A percentile compares a stretch with the other conserved stretches of the same genome.
Evolutionary conservation across 92 coral and sea anemone species (phyloP).

Genomic region (Metridium senile): DNA sequence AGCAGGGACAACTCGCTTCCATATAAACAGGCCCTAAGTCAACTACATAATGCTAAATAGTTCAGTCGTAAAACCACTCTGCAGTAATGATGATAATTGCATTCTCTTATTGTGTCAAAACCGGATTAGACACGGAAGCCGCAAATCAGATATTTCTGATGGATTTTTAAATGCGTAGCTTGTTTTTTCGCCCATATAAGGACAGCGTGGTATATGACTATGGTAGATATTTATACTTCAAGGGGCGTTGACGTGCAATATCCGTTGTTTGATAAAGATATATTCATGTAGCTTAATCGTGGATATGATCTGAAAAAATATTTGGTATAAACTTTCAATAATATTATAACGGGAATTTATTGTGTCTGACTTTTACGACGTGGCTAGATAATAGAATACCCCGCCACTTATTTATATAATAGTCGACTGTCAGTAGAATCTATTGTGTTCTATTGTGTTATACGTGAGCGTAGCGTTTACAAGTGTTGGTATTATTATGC

Average conservation of each 20-base stretch:
- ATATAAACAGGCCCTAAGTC: not conserved
- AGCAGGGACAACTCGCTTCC: no score
- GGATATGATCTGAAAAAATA: not conserved
- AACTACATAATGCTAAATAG: not conserved
- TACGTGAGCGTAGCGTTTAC: no score
- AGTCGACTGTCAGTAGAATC: no score
- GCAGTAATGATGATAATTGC: no score
- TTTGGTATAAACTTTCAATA: no score
- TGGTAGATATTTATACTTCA: not conserved
- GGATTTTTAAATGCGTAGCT: not conserved
- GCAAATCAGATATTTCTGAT: not conserved
- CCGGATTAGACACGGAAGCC: not conserved
- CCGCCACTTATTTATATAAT: no score
- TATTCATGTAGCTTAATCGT: not conserved
- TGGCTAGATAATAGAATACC: no score
- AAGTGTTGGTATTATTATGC: no score
- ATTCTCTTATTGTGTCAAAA: no score
- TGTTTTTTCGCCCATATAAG: not conserved
- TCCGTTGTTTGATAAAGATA: not conserved
- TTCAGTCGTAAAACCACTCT: not conserved
- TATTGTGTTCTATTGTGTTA: no score
- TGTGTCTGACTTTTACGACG: no score
- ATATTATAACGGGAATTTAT: no score
- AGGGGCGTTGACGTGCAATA: not conserved
- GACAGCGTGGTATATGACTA: not conserved